A percentile compares a stretch with the other conserved stretches of the same genome.
Conservation (phyloP, 1,140 invertebrate genomes). For the Scaptodrosophila lebanonensis region DNA sequence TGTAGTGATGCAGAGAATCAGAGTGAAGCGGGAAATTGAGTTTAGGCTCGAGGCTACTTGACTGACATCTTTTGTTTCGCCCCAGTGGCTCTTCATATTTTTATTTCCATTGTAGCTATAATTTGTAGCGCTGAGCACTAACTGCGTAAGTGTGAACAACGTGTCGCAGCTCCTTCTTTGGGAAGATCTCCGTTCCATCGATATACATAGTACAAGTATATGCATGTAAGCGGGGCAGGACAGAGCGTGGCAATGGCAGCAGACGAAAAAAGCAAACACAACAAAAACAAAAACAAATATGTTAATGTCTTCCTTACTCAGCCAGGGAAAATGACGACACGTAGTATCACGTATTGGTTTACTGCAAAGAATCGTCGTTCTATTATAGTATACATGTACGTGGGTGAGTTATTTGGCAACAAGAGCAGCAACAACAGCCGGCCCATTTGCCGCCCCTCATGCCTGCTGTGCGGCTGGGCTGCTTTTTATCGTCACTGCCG, state of each 20-base stretch:
- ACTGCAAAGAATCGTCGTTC: slow-evolving; percentile 49
- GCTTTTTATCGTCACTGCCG: slow-evolving; percentile 67
- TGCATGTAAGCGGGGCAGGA: not conserved
- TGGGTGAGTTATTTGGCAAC: slow-evolving; percentile 29
- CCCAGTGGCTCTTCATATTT: slow-evolving; percentile 46
- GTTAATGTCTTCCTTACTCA: no score
- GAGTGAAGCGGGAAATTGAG: slow-evolving; percentile 22
- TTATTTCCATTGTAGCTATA: slow-evolving; percentile 53
- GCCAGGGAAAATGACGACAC: slow-evolving; percentile 26
- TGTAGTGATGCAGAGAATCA: not conserved
- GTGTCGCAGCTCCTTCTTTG: no score
- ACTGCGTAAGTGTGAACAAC: no score
- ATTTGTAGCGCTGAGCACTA: slow-evolving; percentile 32
- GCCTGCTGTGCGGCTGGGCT: no score
- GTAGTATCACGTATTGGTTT: slow-evolving; percentile 70
- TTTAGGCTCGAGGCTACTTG: slow-evolving; percentile 21
- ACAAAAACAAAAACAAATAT: slow-evolving; percentile 73
- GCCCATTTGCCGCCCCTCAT: not conserved
- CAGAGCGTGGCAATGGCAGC: no score
- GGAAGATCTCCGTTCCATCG: no score
- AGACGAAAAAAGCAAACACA: slow-evolving; percentile 29
- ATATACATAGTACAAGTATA: slow-evolving; percentile 15
- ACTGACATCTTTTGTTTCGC: slow-evolving; percentile 13
- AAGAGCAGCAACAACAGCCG: slow-evolving; percentile 18
- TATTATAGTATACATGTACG: slow-evolving; percentile 49